Evolutionary conservation across 2,797 vertebrate genomes (phyloP).

Genomic region (Phataginus tetradactyla): DNA sequence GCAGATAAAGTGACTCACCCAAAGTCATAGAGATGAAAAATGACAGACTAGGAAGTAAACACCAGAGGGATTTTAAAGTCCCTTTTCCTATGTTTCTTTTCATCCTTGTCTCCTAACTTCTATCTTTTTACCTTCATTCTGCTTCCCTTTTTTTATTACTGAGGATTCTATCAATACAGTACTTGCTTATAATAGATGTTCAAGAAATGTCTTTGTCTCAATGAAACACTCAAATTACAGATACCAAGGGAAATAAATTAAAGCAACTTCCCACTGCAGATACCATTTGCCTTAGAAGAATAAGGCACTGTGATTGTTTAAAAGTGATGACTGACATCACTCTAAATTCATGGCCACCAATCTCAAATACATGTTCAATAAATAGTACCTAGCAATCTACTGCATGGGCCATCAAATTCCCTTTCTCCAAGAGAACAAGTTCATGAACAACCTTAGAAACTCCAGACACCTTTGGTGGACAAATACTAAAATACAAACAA

Average conservation of each 20-base stretch:
- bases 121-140: background rate
- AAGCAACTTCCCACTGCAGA: background rate
- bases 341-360: background rate
- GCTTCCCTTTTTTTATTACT: background rate
- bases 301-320: background rate
- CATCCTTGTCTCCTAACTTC: background rate
- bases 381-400: background rate
- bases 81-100: background rate
- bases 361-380: background rate
- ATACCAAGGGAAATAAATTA: background rate
- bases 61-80: background rate
- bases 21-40: background rate
- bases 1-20: background rate
- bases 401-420: background rate
- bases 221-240: background rate
- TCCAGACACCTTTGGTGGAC: background rate
- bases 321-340: background rate
- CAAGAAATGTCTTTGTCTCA: background rate
- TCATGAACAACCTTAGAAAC: background rate
- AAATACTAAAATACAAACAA: slow-evolving; percentile 29
- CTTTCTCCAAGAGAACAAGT: background rate
- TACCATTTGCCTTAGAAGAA: background rate
- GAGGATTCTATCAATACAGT: background rate
- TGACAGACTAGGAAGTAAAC: background rate
- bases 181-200: background rate